Conservation (phyloP, 53 echinoderm and acorn worm species). For the Luidia sarsii region DNA sequence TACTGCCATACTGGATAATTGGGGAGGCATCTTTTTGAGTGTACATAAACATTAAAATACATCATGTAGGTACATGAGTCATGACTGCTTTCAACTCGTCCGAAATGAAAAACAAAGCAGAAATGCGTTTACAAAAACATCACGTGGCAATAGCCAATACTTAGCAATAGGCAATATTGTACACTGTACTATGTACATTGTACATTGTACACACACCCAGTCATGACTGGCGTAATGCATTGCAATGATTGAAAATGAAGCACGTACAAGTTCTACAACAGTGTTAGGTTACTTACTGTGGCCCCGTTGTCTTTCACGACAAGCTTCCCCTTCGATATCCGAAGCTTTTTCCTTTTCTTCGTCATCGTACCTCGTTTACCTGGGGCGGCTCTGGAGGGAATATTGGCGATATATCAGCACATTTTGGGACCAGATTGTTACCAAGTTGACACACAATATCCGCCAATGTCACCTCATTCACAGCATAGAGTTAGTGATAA, state of each 20-base stretch:
- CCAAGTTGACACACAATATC: too few species aligned
- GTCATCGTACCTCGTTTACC: constrained; percentile 5
- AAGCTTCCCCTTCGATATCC: constrained; percentile 39
- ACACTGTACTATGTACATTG: neutral
- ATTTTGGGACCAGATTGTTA: too few species aligned
- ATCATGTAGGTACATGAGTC: too few species aligned
- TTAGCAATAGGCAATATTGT: neutral
- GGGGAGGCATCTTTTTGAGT: too few species aligned
- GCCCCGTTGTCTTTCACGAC: constrained; percentile 43
- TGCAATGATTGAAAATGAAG: neutral
- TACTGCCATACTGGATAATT: too few species aligned
- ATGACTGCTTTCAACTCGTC: too few species aligned
- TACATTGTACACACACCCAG: neutral
- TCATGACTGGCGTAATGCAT: neutral
- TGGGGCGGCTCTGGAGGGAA: neutral
- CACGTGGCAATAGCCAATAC: neutral
- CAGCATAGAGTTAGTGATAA: too few species aligned
- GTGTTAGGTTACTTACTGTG: constrained; percentile 13
- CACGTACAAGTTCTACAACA: neutral
- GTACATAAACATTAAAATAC: neutral
- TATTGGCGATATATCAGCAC: neutral
- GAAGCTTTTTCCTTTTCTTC: constrained; percentile 44
- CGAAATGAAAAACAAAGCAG: too few species aligned
- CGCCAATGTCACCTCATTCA: too few species aligned
- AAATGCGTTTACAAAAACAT: too few species aligned